Conservation (phyloP, 2,113 vertebrate genomes). For the Hipposideros armiger region DNA sequence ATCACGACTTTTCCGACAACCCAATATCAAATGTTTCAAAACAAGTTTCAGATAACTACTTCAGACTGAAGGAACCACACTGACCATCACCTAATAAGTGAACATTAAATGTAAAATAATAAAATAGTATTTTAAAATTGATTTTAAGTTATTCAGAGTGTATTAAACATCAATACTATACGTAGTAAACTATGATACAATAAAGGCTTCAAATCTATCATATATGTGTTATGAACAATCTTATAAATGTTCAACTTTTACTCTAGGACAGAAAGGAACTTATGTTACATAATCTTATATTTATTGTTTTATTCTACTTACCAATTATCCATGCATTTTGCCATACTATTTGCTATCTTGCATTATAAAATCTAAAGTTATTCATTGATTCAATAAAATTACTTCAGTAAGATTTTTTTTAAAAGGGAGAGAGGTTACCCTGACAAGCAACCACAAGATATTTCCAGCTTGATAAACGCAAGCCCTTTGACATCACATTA, state of each 20-base stretch:
- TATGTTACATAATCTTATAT: neutral
- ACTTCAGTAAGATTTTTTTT: neutral
- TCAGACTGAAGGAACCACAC: neutral
- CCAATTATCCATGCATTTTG: neutral
- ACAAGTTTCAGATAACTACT: neutral
- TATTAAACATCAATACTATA: neutral
- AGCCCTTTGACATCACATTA: constrained; percentile 67
- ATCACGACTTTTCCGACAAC: too few relatives aligned
- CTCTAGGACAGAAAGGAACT: neutral
- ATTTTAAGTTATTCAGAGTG: neutral
- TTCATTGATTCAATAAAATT: constrained; percentile 35
- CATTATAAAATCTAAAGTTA: neutral
- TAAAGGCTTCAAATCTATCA: neutral
- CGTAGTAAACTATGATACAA: neutral
- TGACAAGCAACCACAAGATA: constrained; percentile 7
- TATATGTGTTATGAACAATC: neutral
- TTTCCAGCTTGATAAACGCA: constrained; percentile 64
- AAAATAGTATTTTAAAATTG: neutral
- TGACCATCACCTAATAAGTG: neutral
- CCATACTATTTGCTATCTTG: neutral
- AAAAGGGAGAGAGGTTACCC: fast-evolving
- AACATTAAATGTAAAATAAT: constrained; percentile 16
- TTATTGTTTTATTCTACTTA: neutral
- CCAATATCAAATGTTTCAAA: neutral
- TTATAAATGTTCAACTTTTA: neutral